Conservation (phyloP, 2,888 invertebrate species). For the Clanis bilineata region DNA sequence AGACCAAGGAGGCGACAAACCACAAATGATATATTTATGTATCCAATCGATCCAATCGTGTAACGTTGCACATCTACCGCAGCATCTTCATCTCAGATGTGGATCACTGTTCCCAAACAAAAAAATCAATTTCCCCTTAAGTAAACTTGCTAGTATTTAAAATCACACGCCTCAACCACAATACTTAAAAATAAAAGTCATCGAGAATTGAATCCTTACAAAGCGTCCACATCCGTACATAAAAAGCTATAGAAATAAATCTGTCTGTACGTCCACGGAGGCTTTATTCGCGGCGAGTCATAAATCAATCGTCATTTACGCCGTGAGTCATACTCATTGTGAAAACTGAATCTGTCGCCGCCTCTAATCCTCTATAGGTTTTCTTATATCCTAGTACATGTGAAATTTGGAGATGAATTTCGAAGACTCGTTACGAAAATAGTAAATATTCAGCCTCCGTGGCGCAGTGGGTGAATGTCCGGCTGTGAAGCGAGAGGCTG, state of each 20-base stretch:
- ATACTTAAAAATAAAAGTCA: constrained; percentile 10
- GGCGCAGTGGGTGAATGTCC: no score
- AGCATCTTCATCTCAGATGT: no score
- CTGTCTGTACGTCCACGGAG: constrained; percentile 23
- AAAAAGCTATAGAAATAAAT: constrained; percentile 11
- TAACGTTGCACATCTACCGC: no score
- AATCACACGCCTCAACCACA: not conserved
- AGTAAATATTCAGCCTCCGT: not conserved
- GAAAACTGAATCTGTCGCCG: constrained; percentile 68
- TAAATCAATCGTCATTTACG: constrained; percentile 70
- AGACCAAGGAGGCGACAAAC: no score
- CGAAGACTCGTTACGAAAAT: not conserved
- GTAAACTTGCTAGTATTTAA: not conserved
- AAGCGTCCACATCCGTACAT: constrained; percentile 7
- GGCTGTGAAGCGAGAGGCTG: not conserved
- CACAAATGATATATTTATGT: no score
- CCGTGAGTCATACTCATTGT: constrained; percentile 55
- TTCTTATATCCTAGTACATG: constrained; percentile 31
- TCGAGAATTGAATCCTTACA: not conserved
- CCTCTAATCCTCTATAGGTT: constrained; percentile 61
- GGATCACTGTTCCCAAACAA: not conserved
- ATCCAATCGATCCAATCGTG: no score
- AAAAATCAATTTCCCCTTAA: not conserved
- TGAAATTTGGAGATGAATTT: constrained; percentile 23
- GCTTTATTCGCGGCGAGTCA: constrained; percentile 69